These are phyloP conservation scores for Dorcus hopei DNA, from an alignment of 2,888 invertebrate genomes.

Conservation along the genomic window DNA sequence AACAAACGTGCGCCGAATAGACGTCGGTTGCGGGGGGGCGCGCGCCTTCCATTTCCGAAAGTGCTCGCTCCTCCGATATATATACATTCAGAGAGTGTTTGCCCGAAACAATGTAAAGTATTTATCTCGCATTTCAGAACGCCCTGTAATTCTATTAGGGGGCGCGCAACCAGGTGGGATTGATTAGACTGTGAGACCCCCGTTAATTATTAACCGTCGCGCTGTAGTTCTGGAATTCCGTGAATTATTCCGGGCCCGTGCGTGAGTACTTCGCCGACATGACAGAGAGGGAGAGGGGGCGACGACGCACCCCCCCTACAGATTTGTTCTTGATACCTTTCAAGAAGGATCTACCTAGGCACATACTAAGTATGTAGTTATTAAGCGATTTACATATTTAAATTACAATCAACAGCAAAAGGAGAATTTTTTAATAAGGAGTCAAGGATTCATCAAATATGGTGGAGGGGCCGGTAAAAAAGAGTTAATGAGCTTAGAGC, in stretches of 20 bases:
- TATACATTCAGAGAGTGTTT: neutral
- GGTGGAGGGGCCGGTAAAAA: neutral
- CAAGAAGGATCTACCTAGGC: no score
- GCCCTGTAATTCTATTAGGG: constrained; percentile 10
- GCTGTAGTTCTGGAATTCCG: constrained; percentile 7
- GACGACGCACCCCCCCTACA: constrained; percentile 14
- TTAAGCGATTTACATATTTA: neutral
- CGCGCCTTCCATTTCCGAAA: neutral
- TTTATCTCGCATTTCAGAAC: constrained; percentile 13
- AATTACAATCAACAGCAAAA: neutral
- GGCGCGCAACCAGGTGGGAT: constrained; percentile 8
- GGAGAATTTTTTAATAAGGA: neutral
- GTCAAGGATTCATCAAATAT: neutral
- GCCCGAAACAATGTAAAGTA: constrained; percentile 15
- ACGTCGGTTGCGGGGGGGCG: neutral
- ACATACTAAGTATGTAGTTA: neutral
- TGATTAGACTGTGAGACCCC: constrained; percentile 9
- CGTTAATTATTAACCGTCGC: constrained; percentile 13
- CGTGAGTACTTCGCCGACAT: constrained; percentile 17
- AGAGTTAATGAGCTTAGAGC: neutral
- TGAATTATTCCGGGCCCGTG: constrained; percentile 10
- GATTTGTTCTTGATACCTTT: constrained; percentile 12
- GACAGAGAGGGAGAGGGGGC: constrained; percentile 7
- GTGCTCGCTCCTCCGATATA: neutral
- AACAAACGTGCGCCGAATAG: constrained; percentile 1